These are phyloP conservation scores for Chirona hameri DNA, from an alignment of 2,888 invertebrate species.

Conservation along the genomic window DNA sequence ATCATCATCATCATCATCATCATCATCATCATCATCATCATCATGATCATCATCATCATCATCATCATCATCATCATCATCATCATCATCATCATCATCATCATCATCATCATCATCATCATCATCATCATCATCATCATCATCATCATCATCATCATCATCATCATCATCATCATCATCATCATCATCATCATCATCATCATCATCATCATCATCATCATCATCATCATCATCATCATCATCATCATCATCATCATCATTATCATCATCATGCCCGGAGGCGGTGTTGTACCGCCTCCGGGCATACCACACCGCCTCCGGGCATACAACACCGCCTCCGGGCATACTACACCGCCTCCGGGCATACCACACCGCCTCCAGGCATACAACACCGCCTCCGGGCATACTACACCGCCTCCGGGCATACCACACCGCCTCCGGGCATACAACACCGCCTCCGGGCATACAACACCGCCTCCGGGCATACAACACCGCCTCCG, in stretches of 20 bases:
- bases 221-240: constrained; percentile 22
- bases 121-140: constrained; percentile 22
- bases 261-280: too few species aligned
- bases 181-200: constrained; percentile 22
- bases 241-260: constrained; percentile 22
- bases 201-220: constrained; percentile 22
- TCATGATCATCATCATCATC: constrained; percentile 9
- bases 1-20: constrained; percentile 22
- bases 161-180: constrained; percentile 22
- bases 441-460: too few species aligned
- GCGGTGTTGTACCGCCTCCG: too few species aligned
- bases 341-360: too few species aligned
- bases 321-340: too few species aligned
- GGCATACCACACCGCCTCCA: too few species aligned
- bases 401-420: too few species aligned
- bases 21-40: constrained; percentile 22
- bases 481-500: too few species aligned
- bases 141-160: constrained; percentile 22
- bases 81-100: constrained; percentile 22
- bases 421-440: too few species aligned
- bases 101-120: constrained; percentile 22
- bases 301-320: too few species aligned
- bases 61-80: constrained; percentile 22
- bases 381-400: too few species aligned
- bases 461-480: too few species aligned